Evolutionary conservation across 1,140 invertebrate species (phyloP).

Genomic region (Drosophila pseudoananassae): DNA sequence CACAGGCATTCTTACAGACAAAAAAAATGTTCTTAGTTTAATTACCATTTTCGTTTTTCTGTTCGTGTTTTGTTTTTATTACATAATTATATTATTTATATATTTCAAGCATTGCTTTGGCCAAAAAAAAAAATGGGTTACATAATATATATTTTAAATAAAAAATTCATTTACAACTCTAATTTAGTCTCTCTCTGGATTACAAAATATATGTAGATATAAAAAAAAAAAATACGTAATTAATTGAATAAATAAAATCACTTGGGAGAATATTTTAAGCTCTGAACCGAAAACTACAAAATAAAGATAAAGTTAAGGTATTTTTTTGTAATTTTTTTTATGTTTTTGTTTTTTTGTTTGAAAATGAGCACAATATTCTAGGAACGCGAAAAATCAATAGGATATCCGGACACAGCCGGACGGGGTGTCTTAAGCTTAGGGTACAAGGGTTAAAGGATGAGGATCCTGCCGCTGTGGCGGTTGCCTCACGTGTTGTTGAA

Average conservation of each 20-base stretch:
- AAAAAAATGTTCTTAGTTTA: slow-evolving; percentile 57
- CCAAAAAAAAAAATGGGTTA: slow-evolving; percentile 23
- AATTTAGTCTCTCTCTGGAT: slow-evolving; percentile 76
- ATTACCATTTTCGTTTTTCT: slow-evolving; percentile 5
- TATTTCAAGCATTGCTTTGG: slow-evolving; percentile 71
- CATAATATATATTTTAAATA: slow-evolving; percentile 38
- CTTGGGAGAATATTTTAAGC: slow-evolving; percentile 63
- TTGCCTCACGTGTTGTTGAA: slow-evolving; percentile 88
- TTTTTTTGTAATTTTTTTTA: neutral
- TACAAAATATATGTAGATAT: slow-evolving; percentile 24
- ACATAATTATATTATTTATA: slow-evolving; percentile 49
- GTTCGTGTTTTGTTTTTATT: slow-evolving; percentile 18
- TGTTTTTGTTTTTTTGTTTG: neutral
- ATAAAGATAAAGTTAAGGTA: neutral
- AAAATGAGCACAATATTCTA: slow-evolving; percentile 41
- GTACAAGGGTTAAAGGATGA: neutral
- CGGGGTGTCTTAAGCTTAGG: neutral
- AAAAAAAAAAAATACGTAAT: slow-evolving; percentile 34
- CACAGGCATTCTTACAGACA: slow-evolving; percentile 8
- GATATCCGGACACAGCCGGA: neutral
- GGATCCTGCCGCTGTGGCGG: slow-evolving; percentile 2
- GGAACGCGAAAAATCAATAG: slow-evolving; percentile 30
- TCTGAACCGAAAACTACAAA: slow-evolving; percentile 43
- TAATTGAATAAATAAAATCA: slow-evolving; percentile 70
- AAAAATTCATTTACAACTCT: slow-evolving; percentile 65